These are phyloP conservation scores for Apostichopus californicus DNA, from an alignment of 35 echinoderm and acorn worm species.

Conservation along the genomic window DNA sequence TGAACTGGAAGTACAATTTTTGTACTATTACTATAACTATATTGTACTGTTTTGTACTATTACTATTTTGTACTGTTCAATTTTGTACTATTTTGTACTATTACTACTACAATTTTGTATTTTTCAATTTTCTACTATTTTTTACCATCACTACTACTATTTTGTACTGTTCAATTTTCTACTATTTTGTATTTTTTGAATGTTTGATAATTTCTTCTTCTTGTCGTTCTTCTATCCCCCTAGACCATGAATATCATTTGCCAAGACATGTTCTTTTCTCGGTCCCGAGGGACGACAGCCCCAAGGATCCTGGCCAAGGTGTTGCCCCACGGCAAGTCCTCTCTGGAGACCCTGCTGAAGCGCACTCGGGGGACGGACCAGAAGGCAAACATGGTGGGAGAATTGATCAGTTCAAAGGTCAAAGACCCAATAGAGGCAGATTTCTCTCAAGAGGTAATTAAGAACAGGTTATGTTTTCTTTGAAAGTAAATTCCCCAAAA, in stretches of 20 bases:
- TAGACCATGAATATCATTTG: constrained; percentile 89
- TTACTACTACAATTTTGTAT: no score
- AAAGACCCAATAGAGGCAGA: constrained; percentile 75
- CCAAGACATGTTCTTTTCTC: constrained; percentile 98
- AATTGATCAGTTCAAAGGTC: constrained; percentile 76
- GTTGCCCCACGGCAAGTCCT: constrained; percentile 60
- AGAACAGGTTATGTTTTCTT: no score
- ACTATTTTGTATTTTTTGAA: no score
- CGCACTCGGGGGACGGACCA: constrained; percentile 66
- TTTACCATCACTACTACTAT: no score
- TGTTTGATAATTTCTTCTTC: not conserved
- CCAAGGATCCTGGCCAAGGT: constrained; percentile 52
- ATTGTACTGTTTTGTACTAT: no score
- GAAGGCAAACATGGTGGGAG: constrained; percentile 84
- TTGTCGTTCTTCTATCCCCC: not conserved
- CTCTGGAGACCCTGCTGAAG: constrained; percentile 76
- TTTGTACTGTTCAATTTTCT: no score
- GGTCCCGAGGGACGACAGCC: constrained; percentile 67
- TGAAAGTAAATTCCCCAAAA: no score
- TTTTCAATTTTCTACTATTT: no score
- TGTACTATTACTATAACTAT: no score
- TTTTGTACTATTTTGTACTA: no score
- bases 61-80: no score
- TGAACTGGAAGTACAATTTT: no score
- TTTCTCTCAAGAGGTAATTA: constrained; percentile 75